phyloP scores from a whole-genome alignment of 2,888 invertebrate genomes.

The Pomacea canaliculata region DNA sequence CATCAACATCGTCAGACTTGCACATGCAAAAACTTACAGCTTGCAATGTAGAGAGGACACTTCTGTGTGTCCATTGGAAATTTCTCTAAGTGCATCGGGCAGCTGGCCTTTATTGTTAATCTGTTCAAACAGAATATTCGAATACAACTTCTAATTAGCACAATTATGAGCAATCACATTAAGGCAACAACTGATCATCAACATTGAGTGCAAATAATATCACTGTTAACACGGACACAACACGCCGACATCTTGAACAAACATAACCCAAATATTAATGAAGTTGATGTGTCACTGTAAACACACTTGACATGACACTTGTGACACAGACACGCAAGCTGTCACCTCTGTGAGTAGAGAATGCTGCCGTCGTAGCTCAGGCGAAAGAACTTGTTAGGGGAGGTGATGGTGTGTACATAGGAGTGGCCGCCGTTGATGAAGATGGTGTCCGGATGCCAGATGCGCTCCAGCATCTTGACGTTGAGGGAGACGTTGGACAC shows the following conservation, averaged over 20 bases:
- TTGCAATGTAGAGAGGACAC: slow-evolving; percentile 82
- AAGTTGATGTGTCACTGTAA: too few relatives aligned
- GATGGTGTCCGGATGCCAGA: slow-evolving; percentile 67
- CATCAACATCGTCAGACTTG: too few relatives aligned
- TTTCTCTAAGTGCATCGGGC: slow-evolving; percentile 84
- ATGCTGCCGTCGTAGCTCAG: slow-evolving; percentile 92
- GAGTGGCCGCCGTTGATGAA: slow-evolving; percentile 95
- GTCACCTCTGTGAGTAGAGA: slow-evolving; percentile 91
- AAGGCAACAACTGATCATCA: too few relatives aligned
- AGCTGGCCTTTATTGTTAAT: slow-evolving; percentile 84
- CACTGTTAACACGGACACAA: too few relatives aligned
- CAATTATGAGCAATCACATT: neutral
- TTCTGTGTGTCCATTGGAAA: slow-evolving; percentile 87
- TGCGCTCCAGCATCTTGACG: slow-evolving; percentile 59
- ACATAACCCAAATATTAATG: too few relatives aligned
- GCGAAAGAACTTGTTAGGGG: slow-evolving; percentile 91
- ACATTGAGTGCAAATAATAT: too few relatives aligned
- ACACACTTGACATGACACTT: too few relatives aligned
- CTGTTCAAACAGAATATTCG: slow-evolving; percentile 68
- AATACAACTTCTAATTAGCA: neutral
- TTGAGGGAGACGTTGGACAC: slow-evolving; percentile 47
- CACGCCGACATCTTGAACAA: too few relatives aligned
- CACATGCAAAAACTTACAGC: slow-evolving; percentile 74
- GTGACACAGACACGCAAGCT: too few relatives aligned
- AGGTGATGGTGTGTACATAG: slow-evolving; percentile 94